A percentile compares a stretch with the other conserved stretches of the same genome.
These are phyloP conservation scores for Alviniconcha marisindica DNA, from an alignment of 1,140 invertebrate genomes.

Conservation along the genomic window DNA sequence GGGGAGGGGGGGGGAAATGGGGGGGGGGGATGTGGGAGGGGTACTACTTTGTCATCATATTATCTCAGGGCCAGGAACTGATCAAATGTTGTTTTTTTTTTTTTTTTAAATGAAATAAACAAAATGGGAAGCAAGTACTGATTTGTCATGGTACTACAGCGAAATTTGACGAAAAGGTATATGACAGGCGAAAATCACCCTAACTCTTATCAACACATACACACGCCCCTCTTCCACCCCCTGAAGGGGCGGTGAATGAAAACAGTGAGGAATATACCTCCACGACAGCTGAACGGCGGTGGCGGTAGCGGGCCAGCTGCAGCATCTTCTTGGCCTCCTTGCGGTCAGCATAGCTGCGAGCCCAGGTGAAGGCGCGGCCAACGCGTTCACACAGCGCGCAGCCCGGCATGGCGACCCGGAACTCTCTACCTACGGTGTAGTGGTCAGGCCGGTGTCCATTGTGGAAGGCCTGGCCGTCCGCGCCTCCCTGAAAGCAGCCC, in stretches of 20 bases:
- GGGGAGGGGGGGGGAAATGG: too few relatives aligned
- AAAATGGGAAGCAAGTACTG: too few relatives aligned
- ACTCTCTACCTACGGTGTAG: neutral
- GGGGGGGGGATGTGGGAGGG: too few relatives aligned
- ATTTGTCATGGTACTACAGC: too few relatives aligned
- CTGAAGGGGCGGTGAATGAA: too few relatives aligned
- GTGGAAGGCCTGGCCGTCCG: conserved; percentile 1
- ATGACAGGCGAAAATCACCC: too few relatives aligned
- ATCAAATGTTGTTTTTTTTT: too few relatives aligned
- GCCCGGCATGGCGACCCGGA: neutral
- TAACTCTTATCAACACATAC: too few relatives aligned
- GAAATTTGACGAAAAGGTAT: too few relatives aligned
- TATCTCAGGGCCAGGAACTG: too few relatives aligned
- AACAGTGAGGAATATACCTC: conserved; percentile 50
- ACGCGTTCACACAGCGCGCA: neutral
- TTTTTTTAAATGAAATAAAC: too few relatives aligned
- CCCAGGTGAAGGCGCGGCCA: conserved; percentile 23
- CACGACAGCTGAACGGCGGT: conserved; percentile 60
- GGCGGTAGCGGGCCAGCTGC: conserved; percentile 44
- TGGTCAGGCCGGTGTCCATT: neutral
- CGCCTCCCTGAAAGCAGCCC: conserved; percentile 10
- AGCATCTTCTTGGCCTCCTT: conserved; percentile 52
- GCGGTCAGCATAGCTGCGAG: conserved; percentile 44
- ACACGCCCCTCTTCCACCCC: neutral
- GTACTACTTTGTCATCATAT: too few relatives aligned